Evolutionary conservation across 2,113 vertebrate species (phyloP).

Genomic region (Cardinalis cardinalis): DNA sequence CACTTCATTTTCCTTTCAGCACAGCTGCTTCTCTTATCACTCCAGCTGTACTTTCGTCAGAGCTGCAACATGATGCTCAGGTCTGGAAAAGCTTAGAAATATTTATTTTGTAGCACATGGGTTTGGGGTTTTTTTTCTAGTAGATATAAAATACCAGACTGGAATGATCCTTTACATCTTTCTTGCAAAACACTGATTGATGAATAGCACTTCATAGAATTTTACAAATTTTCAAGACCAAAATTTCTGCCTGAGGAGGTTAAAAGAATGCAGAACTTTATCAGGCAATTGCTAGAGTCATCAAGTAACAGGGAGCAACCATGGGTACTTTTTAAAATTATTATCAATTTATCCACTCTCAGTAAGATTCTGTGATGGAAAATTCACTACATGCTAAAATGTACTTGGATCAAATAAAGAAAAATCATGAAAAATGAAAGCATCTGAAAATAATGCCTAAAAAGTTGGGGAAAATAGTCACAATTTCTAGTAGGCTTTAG

Average conservation of each 20-base stretch:
- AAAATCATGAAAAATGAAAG: not conserved
- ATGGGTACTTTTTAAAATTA: not conserved
- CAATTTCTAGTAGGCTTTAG: not conserved
- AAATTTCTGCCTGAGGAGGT: not conserved
- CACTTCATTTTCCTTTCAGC: not conserved
- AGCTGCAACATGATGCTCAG: not conserved
- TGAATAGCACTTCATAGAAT: not conserved
- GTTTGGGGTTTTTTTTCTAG: not conserved
- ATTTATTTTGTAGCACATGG: not conserved
- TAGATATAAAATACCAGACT: not conserved
- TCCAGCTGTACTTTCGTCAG: slow-evolving; percentile 15
- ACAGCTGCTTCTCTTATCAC: slow-evolving; percentile 54
- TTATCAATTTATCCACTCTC: not conserved
- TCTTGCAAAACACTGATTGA: not conserved
- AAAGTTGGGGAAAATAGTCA: not conserved
- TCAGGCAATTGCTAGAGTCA: not conserved
- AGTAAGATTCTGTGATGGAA: not conserved
- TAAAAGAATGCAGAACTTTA: not conserved
- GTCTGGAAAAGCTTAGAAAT: slow-evolving; percentile 30
- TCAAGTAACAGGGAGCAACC: not conserved
- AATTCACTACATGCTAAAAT: not conserved
- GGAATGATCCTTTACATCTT: not conserved
- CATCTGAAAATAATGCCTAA: not conserved
- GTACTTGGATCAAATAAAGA: not conserved
- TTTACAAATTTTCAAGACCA: not conserved